Evolutionary conservation across 2,888 invertebrate species (phyloP).

Genomic region (Troilus luridus): DNA sequence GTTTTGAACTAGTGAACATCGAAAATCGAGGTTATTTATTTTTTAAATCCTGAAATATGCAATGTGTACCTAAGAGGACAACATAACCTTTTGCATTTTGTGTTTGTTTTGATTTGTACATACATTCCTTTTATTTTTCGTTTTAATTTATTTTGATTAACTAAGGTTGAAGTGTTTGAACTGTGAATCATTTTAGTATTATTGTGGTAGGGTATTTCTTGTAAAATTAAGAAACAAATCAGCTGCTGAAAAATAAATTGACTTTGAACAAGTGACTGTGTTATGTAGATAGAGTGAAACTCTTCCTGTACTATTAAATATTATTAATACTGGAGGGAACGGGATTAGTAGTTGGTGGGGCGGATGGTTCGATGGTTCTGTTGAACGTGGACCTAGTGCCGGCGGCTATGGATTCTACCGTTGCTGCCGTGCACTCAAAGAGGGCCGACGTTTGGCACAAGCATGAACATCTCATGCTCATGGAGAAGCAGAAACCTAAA

Average conservation of each 20-base stretch:
- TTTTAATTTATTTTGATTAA: constrained; percentile 15
- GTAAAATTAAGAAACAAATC: constrained; percentile 4
- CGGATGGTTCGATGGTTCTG: constrained; percentile 69
- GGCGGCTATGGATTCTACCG: constrained; percentile 68
- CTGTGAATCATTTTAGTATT: background rate
- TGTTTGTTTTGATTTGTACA: constrained; percentile 58
- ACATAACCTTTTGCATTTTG: constrained; percentile 58
- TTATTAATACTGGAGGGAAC: constrained; percentile 75
- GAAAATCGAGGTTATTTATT: constrained; percentile 37
- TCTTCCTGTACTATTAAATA: constrained; percentile 42
- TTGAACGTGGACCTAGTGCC: constrained; percentile 70
- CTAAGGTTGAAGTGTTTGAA: background rate
- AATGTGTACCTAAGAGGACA: constrained; percentile 23
- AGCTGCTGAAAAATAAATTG: background rate
- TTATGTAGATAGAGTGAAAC: constrained; percentile 61
- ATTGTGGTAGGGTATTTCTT: constrained; percentile 24
- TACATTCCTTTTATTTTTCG: constrained; percentile 56
- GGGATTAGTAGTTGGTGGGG: constrained; percentile 71
- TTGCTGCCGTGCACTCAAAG: constrained; percentile 68
- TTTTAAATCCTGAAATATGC: constrained; percentile 23
- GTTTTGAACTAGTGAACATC: constrained; percentile 6
- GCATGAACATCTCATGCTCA: constrained; percentile 81
- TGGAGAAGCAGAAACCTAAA: constrained; percentile 73
- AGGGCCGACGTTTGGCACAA: constrained; percentile 77
- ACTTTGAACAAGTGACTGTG: constrained; percentile 47